Evolutionary conservation across 2,888 invertebrate species (phyloP), one percentile per base, ranked within the genome.

Genomic region (Ganaspis brasiliensis): DNA sequence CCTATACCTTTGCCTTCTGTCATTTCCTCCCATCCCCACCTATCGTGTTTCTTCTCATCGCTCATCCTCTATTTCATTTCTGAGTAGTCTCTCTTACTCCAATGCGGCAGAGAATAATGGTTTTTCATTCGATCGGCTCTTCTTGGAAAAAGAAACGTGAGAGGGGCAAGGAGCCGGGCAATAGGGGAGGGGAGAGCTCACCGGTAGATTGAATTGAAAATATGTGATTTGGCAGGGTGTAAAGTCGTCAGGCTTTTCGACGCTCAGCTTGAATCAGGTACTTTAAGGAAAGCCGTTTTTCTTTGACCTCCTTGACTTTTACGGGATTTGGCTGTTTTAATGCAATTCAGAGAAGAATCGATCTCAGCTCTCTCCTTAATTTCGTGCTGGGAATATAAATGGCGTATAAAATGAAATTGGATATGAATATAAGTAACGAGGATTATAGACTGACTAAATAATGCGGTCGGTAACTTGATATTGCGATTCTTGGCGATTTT

Each of bases 151-250:
- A 61, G 61, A 61, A 40, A 40, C 4, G 10, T 12, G 12, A 40
- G 12, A 40, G 9, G 40, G 40, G 37, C 21, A 72, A 72, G 45
- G 35, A 16, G 6, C 35, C 9, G 49, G 52, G 35, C n/a, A 12
- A 26, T n/a, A n/a, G 12, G 45, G n/a, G 9, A 8, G 24, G 12
- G 14, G 31, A 4, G 9, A n/a, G 6, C 16, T n/a, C 8, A 35
- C 31, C 59, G 82, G 83, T 83, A 87, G 87, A 86, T 87, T 87
- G 88, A 89, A 89, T 89, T 87, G 87, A 83, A 89, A 89, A 88
- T 88, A 88, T 88, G 87, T 84, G 86, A 89, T 88, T 86, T 86
- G 85, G 82, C 84, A 86, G 85, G 84, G 86, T 88, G 87, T 87
- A 89, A 88, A 89, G 87, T 89, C 87, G 85, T 85, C 84, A 84